Percentiles rank a stretch among this genome's conserved stretches.
phyloP scores from a whole-genome alignment of 2,113 vertebrate genomes.

The Paracanthobrama guichenoti region DNA sequence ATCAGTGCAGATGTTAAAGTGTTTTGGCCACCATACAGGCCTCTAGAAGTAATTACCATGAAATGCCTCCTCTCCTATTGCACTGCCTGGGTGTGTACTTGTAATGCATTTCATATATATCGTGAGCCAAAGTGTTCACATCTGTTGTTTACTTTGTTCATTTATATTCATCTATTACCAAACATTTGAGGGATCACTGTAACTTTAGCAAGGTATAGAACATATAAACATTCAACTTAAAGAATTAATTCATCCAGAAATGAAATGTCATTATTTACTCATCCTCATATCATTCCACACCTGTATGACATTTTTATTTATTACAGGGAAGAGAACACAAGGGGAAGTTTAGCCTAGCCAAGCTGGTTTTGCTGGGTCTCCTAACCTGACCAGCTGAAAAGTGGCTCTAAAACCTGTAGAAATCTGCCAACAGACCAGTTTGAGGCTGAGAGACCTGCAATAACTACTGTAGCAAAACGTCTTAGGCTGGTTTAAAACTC shows the following conservation, averaged over 20 bases:
- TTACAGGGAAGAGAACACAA: too few species aligned
- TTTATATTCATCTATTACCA: background rate
- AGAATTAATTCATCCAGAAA: background rate
- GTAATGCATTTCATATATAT: background rate
- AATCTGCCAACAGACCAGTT: too few species aligned
- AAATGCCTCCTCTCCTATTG: slow-evolving; percentile 50
- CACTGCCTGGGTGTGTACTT: background rate
- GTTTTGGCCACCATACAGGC: slow-evolving; percentile 48
- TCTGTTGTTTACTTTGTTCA: background rate
- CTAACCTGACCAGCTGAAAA: too few species aligned
- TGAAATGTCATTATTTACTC: background rate
- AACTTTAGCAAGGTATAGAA: background rate
- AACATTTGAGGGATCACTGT: background rate
- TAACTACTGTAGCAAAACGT: too few species aligned
- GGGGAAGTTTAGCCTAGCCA: too few species aligned
- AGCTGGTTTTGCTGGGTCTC: too few species aligned
- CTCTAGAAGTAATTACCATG: slow-evolving; percentile 49
- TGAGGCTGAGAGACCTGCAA: too few species aligned
- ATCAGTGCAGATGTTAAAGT: slow-evolving; percentile 60
- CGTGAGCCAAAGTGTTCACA: background rate
- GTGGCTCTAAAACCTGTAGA: too few species aligned
- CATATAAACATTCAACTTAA: background rate
- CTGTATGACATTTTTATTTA: too few species aligned
- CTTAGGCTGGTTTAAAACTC: too few species aligned
- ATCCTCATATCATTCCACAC: background rate